Evolutionary conservation across 2,888 invertebrate genomes (phyloP).

Genomic region (Sipha maydis): DNA sequence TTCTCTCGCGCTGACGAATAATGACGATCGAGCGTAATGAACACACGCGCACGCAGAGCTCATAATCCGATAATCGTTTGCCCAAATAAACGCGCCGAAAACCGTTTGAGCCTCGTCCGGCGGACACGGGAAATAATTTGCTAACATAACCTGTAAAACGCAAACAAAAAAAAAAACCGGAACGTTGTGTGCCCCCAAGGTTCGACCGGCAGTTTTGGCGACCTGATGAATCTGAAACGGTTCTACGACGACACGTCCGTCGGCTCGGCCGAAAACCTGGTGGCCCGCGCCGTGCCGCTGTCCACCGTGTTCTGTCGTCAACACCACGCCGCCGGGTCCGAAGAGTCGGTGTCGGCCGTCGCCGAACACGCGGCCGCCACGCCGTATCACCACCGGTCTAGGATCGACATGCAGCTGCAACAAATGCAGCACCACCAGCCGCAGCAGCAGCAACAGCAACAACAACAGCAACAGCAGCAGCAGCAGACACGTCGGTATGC

Average conservation of each 20-base stretch:
- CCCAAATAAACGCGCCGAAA: too few relatives aligned
- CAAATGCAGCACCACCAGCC: conserved; percentile 22
- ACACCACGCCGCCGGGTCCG: conserved; percentile 41
- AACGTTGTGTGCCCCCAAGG: conserved; percentile 41
- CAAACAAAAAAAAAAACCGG: neutral
- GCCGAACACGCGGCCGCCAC: neutral
- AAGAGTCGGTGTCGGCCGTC: conserved; percentile 7
- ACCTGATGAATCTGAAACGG: conserved; percentile 80
- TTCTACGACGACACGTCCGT: conserved; percentile 73
- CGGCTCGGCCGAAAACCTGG: conserved; percentile 77
- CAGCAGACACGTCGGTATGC: conserved; percentile 29
- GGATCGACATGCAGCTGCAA: conserved; percentile 40
- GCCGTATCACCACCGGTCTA: conserved; percentile 44
- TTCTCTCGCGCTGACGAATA: too few relatives aligned
- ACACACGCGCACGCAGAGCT: too few relatives aligned
- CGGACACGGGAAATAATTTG: too few relatives aligned
- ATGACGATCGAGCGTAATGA: too few relatives aligned
- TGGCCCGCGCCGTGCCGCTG: conserved; percentile 78
- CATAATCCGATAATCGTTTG: too few relatives aligned
- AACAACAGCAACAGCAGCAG: neutral
- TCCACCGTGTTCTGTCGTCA: conserved; percentile 75
- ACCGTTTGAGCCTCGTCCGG: too few relatives aligned
- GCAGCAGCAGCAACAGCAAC: conserved; percentile 47
- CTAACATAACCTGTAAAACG: too few relatives aligned
- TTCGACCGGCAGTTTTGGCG: conserved; percentile 76